Evolutionary conservation across 2,797 vertebrate species (phyloP).

Genomic region (Florisuga fusca): DNA sequence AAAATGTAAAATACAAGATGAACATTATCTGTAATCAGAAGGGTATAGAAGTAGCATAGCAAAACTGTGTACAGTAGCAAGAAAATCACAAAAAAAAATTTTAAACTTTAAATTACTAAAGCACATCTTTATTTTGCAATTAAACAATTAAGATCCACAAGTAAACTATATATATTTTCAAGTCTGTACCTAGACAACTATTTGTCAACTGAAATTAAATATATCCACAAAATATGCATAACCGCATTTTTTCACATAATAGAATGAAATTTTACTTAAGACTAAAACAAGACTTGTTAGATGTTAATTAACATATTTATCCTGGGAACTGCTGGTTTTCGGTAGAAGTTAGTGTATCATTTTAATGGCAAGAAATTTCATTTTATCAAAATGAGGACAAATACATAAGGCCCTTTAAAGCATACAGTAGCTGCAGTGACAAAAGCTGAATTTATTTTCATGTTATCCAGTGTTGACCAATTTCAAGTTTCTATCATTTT

Average conservation of each 20-base stretch:
- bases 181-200: conserved; percentile 80
- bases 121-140: conserved; percentile 84
- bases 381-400: conserved; percentile 76
- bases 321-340: conserved; percentile 74
- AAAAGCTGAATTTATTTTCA: conserved; percentile 72
- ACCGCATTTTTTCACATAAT: conserved; percentile 77
- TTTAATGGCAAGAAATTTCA: conserved; percentile 72
- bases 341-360: conserved; percentile 63
- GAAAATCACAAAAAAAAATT: neutral
- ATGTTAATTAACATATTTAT: conserved; percentile 75
- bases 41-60: neutral
- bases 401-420: conserved; percentile 77
- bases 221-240: conserved; percentile 79
- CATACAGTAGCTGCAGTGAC: conserved; percentile 76
- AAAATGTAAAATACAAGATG: neutral
- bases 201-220: conserved; percentile 81
- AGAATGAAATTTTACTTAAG: conserved; percentile 75
- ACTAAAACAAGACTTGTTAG: conserved; percentile 77
- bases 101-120: conserved; percentile 79
- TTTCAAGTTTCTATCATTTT: conserved; percentile 75
- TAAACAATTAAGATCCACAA: conserved; percentile 82
- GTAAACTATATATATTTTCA: conserved; percentile 78
- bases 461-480: conserved; percentile 76
- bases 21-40: neutral
- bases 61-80: neutral